These are phyloP conservation scores for Xiphydria camelus DNA, from an alignment of 2,888 invertebrate genomes.

Conservation along the genomic window DNA sequence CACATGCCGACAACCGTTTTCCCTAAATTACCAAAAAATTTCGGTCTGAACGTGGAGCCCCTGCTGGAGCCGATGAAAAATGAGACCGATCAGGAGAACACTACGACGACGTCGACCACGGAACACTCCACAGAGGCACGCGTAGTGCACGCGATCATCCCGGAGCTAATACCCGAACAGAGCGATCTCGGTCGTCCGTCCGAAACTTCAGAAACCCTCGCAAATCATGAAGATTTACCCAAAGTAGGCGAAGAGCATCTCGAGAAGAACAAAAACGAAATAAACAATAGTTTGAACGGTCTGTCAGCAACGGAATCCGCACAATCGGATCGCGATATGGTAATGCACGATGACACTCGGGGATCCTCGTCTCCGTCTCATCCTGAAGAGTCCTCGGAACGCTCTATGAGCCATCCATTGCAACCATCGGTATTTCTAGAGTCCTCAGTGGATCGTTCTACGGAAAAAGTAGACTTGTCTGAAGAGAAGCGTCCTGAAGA, in stretches of 20 bases:
- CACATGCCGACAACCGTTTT: conserved; percentile 32
- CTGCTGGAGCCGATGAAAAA: conserved; percentile 25
- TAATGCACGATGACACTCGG: too few relatives aligned
- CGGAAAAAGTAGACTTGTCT: conserved; percentile 20
- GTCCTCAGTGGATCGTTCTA: conserved; percentile 19
- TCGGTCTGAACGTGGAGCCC: conserved; percentile 41
- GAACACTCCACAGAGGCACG: conserved; percentile 18
- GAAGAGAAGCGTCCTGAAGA: conserved; percentile 57
- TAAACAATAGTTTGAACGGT: too few relatives aligned
- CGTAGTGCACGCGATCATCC: conserved; percentile 36
- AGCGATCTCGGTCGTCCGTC: conserved; percentile 15
- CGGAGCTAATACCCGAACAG: conserved; percentile 39
- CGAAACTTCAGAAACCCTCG: background rate
- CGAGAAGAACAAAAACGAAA: background rate
- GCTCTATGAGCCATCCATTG: conserved; percentile 29
- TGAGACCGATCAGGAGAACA: conserved; percentile 25
- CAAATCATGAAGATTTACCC: conserved; percentile 2
- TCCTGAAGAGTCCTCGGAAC: conserved; percentile 19
- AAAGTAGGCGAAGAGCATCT: conserved; percentile 4
- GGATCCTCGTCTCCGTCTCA: background rate
- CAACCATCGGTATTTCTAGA: conserved; percentile 29
- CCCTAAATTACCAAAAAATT: conserved; percentile 40
- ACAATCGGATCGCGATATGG: too few relatives aligned
- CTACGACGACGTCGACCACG: conserved; percentile 29
- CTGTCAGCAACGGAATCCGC: too few relatives aligned